A percentile compares a stretch with the other conserved stretches of the same genome.
Evolutionary conservation across 1,140 invertebrate genomes (phyloP).

Genomic region (Cherax quadricarinatus): DNA sequence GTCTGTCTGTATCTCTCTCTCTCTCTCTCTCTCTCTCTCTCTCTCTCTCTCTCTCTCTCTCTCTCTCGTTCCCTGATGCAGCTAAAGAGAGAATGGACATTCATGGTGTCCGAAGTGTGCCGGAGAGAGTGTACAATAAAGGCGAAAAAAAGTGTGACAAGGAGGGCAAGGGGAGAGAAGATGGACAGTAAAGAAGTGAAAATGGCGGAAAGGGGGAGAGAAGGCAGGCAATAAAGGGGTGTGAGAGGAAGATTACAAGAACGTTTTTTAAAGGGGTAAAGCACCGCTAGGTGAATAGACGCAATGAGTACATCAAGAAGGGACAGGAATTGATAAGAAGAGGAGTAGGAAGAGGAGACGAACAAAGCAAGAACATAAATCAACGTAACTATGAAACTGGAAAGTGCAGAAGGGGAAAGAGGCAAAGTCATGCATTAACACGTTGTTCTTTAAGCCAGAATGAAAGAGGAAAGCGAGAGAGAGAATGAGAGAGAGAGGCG

Average conservation of each 20-base stretch:
- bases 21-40: neutral
- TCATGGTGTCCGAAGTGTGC: neutral
- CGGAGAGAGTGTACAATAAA: neutral
- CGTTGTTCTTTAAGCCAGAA: neutral
- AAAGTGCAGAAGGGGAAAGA: too few relatives aligned
- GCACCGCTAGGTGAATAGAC: neutral
- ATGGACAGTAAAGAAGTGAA: neutral
- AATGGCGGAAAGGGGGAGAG: neutral
- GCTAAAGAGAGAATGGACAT: neutral
- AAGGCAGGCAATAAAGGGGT: conserved; percentile 1
- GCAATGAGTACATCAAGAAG: neutral
- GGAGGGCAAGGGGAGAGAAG: neutral
- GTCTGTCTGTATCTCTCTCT: neutral
- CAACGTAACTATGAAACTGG: too few relatives aligned
- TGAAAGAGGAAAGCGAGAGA: neutral
- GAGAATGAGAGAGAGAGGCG: conserved; percentile 10
- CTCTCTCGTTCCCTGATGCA: neutral
- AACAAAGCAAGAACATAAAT: neutral
- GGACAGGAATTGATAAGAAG: too few relatives aligned
- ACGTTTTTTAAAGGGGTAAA: neutral
- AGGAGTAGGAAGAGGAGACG: neutral
- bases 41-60: neutral
- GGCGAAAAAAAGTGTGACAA: neutral
- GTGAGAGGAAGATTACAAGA: neutral
- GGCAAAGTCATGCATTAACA: too few relatives aligned